Percentiles rank a stretch among this genome's conserved stretches.
Conservation (phyloP, 2,888 invertebrate genomes). For the Horisme vitalbata region DNA sequence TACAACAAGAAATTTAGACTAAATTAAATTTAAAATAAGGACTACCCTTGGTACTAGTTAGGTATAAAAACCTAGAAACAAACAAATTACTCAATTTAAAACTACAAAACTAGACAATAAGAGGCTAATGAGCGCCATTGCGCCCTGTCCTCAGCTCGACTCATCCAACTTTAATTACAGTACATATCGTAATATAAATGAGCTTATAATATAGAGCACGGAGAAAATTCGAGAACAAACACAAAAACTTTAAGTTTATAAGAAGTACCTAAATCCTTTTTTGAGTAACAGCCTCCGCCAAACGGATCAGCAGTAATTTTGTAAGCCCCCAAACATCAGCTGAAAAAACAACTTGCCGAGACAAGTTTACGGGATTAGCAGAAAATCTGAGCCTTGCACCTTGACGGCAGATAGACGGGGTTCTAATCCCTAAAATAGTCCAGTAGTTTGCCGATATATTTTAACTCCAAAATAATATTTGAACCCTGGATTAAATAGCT, state of each 20-base stretch:
- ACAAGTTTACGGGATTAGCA: constrained; percentile 8
- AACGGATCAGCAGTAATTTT: constrained; percentile 1
- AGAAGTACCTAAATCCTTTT: background rate
- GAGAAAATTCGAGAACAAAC: background rate
- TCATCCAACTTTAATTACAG: too few species aligned
- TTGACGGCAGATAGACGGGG: background rate
- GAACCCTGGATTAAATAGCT: constrained; percentile 25
- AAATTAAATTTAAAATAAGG: too few species aligned
- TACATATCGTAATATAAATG: too few species aligned
- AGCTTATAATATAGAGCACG: too few species aligned
- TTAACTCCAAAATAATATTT: constrained; percentile 6
- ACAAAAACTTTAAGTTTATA: too few species aligned
- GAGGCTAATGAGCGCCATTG: too few species aligned
- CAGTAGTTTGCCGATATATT: constrained; percentile 20
- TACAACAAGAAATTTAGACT: too few species aligned
- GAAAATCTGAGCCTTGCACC: background rate
- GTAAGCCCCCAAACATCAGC: constrained; percentile 10
- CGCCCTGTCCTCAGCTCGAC: too few species aligned
- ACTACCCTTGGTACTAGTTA: too few species aligned
- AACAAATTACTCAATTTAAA: too few species aligned
- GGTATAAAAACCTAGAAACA: too few species aligned
- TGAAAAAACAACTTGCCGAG: background rate
- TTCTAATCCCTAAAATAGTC: constrained; percentile 7
- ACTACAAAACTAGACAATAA: too few species aligned
- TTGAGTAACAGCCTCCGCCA: constrained; percentile 4